Evolutionary conservation across 1,140 invertebrate species (phyloP), one percentile per base, ranked within the genome.

Genomic region (Nomia melanderi): DNA sequence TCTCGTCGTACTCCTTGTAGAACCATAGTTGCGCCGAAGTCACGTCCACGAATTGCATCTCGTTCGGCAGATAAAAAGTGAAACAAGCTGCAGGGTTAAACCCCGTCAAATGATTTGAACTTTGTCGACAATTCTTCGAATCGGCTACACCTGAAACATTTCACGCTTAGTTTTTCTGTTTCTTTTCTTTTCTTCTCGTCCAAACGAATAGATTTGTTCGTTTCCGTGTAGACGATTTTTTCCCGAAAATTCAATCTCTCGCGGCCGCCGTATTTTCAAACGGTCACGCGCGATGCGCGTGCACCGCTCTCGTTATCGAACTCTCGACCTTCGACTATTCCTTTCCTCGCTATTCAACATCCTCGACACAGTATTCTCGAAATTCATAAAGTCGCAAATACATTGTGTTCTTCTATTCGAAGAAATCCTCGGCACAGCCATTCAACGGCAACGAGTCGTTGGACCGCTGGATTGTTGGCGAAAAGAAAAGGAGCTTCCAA

Each of bases 1-100:
- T 91, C 36, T 90, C 90, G 93, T 96, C 94, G 77, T 90, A 90
- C 44, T 94, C 93, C 85, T 96, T 96, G 90, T 96, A 96, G 60
- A 97, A 94, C 96, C 96, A 97, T 6, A 97, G 91, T 81, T 97
- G 95, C 0, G 96, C 96, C 2, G 94, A 94, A 33, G 93, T 95
- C 3, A 96, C 94, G 86, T 95, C 95, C 36, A 95, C 94, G 2
- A 94, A 94, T 71, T 95, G 94, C 56, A 96, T 93, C 83, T 96
- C 96, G 50, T 93, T 93, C 3, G 94, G 94, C 79, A 96, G 91
- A 86, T 94, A 93, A 80, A 96, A 95, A n/a, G 93, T 93, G 78
- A 95, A 94, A 83, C 96, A 96, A 36, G 94, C 94, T 50, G 95
- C 95, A 0, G 95, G 95, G 79, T 94, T 94, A 65, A 91, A 90